phyloP scores from a whole-genome alignment of 2,797 vertebrate species.

The Chiroxiphia lanceolata region DNA sequence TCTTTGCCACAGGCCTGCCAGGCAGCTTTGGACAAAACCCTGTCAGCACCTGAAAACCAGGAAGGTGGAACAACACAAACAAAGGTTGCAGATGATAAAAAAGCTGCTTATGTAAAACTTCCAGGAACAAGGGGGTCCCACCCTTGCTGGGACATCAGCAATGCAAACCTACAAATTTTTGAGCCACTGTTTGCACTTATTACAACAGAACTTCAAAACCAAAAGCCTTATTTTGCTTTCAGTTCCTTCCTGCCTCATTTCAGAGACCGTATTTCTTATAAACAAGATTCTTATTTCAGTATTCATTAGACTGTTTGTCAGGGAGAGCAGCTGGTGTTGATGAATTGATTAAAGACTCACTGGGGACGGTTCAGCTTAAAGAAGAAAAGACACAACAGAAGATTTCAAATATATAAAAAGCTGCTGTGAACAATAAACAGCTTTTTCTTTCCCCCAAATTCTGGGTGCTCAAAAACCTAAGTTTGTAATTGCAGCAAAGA shows the following conservation, averaged over 20 bases:
- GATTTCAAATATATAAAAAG: background rate
- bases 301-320: slow-evolving; percentile 37
- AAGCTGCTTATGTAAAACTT: background rate
- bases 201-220: background rate
- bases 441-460: background rate
- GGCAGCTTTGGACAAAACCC: background rate
- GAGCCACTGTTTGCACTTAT: background rate
- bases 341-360: background rate
- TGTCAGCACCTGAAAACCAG: background rate
- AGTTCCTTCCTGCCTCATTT: background rate
- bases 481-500: background rate
- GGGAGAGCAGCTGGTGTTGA: slow-evolving; percentile 34
- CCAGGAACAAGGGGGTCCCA: background rate
- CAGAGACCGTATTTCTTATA: background rate
- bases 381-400: background rate
- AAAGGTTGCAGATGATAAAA: background rate
- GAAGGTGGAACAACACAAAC: background rate
- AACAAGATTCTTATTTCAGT: slow-evolving; percentile 5
- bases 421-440: background rate
- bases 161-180: background rate
- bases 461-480: background rate
- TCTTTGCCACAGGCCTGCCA: background rate
- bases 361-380: background rate
- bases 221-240: background rate
- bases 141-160: background rate